Evolutionary conservation across 2,888 invertebrate species (phyloP).

Genomic region (Orthonevra nobilis): DNA sequence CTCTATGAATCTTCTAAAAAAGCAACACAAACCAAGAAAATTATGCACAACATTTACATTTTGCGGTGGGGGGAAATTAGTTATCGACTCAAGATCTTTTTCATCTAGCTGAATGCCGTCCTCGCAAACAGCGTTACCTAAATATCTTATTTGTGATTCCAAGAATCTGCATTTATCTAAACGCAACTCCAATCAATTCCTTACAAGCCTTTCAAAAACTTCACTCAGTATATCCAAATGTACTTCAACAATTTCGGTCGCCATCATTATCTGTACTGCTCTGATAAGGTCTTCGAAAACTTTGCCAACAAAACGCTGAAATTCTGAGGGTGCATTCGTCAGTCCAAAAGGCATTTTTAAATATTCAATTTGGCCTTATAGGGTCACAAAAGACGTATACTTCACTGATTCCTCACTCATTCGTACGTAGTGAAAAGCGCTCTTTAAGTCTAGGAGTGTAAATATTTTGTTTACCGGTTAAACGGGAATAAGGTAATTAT

Average conservation of each 20-base stretch:
- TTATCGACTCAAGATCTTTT: conserved; percentile 51
- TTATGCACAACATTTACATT: conserved; percentile 21
- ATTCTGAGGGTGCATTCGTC: background rate
- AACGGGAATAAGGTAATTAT: background rate
- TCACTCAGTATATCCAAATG: background rate
- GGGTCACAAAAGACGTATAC: conserved; percentile 11
- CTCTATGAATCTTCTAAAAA: conserved; percentile 30
- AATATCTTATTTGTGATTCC: conserved; percentile 55
- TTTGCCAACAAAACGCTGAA: background rate
- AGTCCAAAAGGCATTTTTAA: too few species aligned
- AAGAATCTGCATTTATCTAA: conserved; percentile 65
- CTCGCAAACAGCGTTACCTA: conserved; percentile 64
- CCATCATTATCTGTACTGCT: background rate
- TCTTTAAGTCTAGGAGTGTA: too few species aligned
- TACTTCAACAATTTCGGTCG: background rate
- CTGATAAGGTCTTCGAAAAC: background rate
- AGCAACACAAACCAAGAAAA: conserved; percentile 34
- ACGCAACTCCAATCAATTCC: conserved; percentile 28
- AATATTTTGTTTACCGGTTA: conserved; percentile 2
- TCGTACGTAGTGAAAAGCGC: too few species aligned
- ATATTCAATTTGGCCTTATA: conserved; percentile 1
- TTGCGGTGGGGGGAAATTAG: conserved; percentile 64
- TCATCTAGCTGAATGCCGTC: conserved; percentile 62
- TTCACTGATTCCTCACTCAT: conserved; percentile 1
- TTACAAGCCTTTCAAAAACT: conserved; percentile 7